Conservation (phyloP, 2,888 invertebrate species). For the Helobdella robusta region DNA sequence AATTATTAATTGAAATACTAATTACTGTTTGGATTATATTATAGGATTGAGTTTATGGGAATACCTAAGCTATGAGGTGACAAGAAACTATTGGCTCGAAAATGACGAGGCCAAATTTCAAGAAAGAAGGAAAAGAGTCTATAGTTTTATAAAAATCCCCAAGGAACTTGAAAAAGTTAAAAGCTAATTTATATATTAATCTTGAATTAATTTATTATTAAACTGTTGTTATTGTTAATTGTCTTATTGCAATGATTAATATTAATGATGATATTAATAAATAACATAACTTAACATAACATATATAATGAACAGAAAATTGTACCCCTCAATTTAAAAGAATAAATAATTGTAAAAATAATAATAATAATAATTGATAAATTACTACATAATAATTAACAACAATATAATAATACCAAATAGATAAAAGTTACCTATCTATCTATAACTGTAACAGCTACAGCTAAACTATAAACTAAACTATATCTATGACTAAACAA, state of each 20-base stretch:
- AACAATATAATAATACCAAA: too few relatives aligned
- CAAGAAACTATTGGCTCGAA: conserved; percentile 82
- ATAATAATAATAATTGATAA: too few relatives aligned
- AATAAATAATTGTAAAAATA: too few relatives aligned
- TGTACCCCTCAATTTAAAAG: too few relatives aligned
- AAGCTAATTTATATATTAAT: neutral
- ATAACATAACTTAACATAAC: too few relatives aligned
- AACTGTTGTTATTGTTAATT: conserved; percentile 7
- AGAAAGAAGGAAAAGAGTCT: conserved; percentile 82
- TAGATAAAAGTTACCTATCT: too few relatives aligned
- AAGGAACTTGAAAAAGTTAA: conserved; percentile 59
- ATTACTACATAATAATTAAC: too few relatives aligned
- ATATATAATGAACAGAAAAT: too few relatives aligned
- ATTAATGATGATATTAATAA: conserved; percentile 16
- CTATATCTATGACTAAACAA: too few relatives aligned
- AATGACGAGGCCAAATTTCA: conserved; percentile 89
- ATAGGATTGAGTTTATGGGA: conserved; percentile 29
- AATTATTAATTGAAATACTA: neutral
- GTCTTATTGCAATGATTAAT: neutral
- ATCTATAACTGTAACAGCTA: too few relatives aligned
- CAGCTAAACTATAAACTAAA: too few relatives aligned
- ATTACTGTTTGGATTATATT: conserved; percentile 8
- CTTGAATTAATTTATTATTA: neutral
- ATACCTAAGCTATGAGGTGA: conserved; percentile 61
- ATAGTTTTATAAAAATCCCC: conserved; percentile 91